Evolutionary conservation across 2,113 vertebrate genomes (phyloP), one percentile per base, ranked within the genome.

Genomic region (Cheirogaleus medius): DNA sequence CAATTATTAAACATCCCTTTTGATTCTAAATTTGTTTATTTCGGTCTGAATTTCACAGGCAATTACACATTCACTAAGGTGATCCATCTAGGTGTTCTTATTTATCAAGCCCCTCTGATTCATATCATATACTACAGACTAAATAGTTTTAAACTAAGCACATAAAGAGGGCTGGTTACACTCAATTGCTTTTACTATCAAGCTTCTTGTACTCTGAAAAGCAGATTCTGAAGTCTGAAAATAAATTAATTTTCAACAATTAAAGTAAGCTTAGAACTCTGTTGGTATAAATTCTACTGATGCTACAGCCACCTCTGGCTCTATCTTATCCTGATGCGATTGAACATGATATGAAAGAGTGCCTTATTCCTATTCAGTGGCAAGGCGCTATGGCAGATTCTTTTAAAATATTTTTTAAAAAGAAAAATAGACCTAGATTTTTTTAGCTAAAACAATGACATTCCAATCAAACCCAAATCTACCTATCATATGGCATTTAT

Each of bases 231-330:
- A 91, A 96, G 60, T 94, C 56, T 95, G 52, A 90, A 97, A 97
- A 97, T 73, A 8, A 97, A 94, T 95, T 94, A 21, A 97, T 97
- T 98, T 97, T 83, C 71, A 92, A 96, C 97, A 97, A 94, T 58
- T 92, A 87, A 97, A 97, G 58, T 92, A 94, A 96, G 95, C 87
- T 97, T 32, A 97, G 81, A 97, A 97, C 20, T 23, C 74, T 89
- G 82, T 94, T 98, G 94, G 60, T 58, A 74, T 87, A 92, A 98
- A 93, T 96, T 98, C 89, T 97, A 42, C 68, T 95, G 95, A 85
- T 29, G 15, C 81, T 86, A 93, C 39, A 66, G 54, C 29, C 73
- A 11, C 29, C 84, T 97, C 64, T 95, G 52, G 23, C 39, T 94
- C 68, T 54, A 64, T 90, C 39, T 96, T 90, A 94, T 32, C 52